Evolutionary conservation across 2,888 invertebrate species (phyloP), one percentile per base, ranked within the genome.

Genomic region (Pediacus dermestoides): DNA sequence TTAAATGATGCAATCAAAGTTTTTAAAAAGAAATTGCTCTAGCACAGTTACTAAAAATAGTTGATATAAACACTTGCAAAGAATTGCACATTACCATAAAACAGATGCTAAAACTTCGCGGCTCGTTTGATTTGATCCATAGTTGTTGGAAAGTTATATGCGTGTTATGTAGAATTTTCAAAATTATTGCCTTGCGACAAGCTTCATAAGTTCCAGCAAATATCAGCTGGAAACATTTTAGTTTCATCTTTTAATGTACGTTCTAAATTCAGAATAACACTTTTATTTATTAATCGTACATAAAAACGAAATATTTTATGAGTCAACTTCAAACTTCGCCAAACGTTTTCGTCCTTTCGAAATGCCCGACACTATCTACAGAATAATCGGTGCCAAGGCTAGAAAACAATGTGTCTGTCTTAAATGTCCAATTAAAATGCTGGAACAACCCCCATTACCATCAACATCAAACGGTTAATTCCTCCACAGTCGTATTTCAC

Each of bases 1-100:
- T 23, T 39, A 30, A 39, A 39, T 33, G 38, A 30, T 16, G 34
- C 33, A 39, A 39, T 39, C 30, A 33, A 39, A 39, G 33, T 39
- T 39, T n/a, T 33, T 25, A 34, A 27, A 34, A 34, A 33, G 22
- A 39, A 39, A 23, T 23, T 23, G 23, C 23, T 9, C 23, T 23
- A 9, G 10, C 10, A 23, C 23, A 23, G 4, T 23, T 9, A 7
- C 23, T 9, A 23, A n/a, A n/a, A 36, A 37, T 9, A 22, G 37
- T 11, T 10, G 36, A 18, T 33, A 39, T 39, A 48, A 46, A 44
- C 42, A 48, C 41, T 48, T 28, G 36, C 30, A 37, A 35, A 33
- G 44, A 44, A 46, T 39, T 48, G 34, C 44, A 33, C 36, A 46
- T 48, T 48, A 40, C 42, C 45, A 48, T 49, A 42, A 49, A 49